Base-by-base conservation (phyloP, 2,888 invertebrate genomes). In the Listrodromus nycthemerus region DNA sequence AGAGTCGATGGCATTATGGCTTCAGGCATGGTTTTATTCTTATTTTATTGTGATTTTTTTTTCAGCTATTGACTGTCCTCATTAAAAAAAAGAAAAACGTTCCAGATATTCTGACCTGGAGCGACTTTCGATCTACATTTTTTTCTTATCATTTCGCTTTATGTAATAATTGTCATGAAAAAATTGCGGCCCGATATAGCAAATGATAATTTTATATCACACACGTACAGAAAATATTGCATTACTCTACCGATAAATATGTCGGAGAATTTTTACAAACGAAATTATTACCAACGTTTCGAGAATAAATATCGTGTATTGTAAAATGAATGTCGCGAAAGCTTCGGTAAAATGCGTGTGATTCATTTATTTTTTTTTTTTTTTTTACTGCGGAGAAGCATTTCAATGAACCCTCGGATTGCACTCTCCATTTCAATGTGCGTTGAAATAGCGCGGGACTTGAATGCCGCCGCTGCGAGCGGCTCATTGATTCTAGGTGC, bases 371-470 rank as follows among this genome's bases (percentile, higher is more conserved):
- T 27, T 58, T 61, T 55, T 65, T 37, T 3, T 37, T 37, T 37
- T 37, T 45, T 45, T 45, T 61, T 58, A 55, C 33, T n/a, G 37
- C 21, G 6, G 33, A 33, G 61, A 33, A 65, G 27, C n/a, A 65
- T 70, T 81, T 81, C 41, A 55, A 70, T 65, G 30, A 30, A 55
- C 55, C 52, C 55, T 21, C 8, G 52, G 48, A 76, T 65, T 73
- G 77, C 77, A 71, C 66, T 71, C 77, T 71, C 66, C 48, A 67
- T 73, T 73, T 67, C 66, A 77, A 77, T 82, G 41, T 69, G n/a
- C 67, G 58, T 77, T 52, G 19, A 61, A 67, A 63, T 16, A 27
- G 37, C 65, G 50, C 50, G 65, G 30, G 50, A 33, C 24, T 65
- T 13, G 61, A 61, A 24, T 30, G 61, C 16, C 30, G 61, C 16